These are phyloP conservation scores for Caerostris extrusa DNA, from an alignment of 1,140 invertebrate genomes.

Conservation along the genomic window DNA sequence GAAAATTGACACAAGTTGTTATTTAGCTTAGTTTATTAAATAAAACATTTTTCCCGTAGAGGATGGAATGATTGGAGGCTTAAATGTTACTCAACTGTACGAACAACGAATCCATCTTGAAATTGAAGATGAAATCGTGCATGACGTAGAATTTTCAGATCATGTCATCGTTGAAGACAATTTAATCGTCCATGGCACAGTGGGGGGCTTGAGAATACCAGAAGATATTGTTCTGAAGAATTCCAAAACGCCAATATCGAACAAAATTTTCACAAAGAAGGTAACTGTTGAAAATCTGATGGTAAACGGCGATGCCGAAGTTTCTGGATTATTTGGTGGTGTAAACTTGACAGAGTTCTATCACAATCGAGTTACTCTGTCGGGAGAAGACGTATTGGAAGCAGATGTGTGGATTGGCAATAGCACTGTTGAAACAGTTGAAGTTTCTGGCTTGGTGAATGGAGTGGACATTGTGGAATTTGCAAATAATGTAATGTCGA, in stretches of 20 bases:
- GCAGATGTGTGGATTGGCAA: constrained; percentile 52
- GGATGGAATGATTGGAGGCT: constrained; percentile 29
- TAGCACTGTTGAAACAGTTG: neutral
- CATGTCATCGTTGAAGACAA: constrained; percentile 56
- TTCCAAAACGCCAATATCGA: neutral
- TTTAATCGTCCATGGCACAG: constrained; percentile 27
- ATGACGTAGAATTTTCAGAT: constrained; percentile 49
- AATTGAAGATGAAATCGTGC: constrained; percentile 24
- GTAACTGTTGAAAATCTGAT: constrained; percentile 53
- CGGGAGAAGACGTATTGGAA: neutral
- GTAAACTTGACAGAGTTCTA: constrained; percentile 32
- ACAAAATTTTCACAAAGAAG: constrained; percentile 28
- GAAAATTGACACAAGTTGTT: too few relatives aligned
- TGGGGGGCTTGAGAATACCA: constrained; percentile 52
- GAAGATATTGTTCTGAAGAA: constrained; percentile 59
- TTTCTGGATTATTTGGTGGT: constrained; percentile 30
- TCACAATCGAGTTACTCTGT: constrained; percentile 3
- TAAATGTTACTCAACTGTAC: constrained; percentile 38
- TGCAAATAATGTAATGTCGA: constrained; percentile 74
- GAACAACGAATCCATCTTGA: constrained; percentile 11
- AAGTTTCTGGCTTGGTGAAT: constrained; percentile 51
- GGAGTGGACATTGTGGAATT: constrained; percentile 60
- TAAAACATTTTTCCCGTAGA: neutral
- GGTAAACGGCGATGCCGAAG: neutral
- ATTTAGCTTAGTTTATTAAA: too few relatives aligned